Percentiles rank a stretch among this genome's conserved stretches.
Evolutionary conservation across 2,888 invertebrate species (phyloP).

Genomic region (Diadromus collaris): DNA sequence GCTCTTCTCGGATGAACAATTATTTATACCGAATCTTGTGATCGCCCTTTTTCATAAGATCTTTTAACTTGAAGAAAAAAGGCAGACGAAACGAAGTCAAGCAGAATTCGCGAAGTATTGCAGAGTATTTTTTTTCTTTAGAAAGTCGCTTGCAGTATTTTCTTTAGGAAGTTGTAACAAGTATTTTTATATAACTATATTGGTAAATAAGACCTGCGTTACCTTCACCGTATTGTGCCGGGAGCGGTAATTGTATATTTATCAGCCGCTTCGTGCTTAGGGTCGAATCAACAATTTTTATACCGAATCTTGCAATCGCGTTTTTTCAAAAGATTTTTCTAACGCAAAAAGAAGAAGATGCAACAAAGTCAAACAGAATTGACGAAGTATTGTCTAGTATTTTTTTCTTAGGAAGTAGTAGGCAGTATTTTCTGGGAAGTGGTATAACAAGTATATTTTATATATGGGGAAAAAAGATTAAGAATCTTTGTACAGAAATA

Average conservation of each 20-base stretch:
- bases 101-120: constrained; percentile 39
- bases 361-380: neutral
- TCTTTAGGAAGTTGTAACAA: constrained; percentile 34
- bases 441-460: neutral
- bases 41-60: neutral
- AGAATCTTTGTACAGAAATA: constrained; percentile 59
- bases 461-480: constrained; percentile 7
- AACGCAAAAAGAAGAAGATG: too few relatives aligned
- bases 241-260: neutral
- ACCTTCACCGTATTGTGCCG: constrained; percentile 30
- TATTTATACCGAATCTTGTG: neutral
- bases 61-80: neutral
- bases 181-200: constrained; percentile 28
- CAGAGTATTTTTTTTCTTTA: constrained; percentile 42
- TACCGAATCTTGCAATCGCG: neutral
- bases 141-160: constrained; percentile 52
- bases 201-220: constrained; percentile 7
- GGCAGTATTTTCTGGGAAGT: constrained; percentile 49
- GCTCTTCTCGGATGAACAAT: neutral
- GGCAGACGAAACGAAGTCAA: neutral
- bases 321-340: neutral
- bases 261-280: neutral
- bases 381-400: constrained; percentile 50
- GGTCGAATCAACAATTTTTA: neutral
- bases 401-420: constrained; percentile 27